These are phyloP conservation scores for Poecilia latipinna DNA, from an alignment of 2,113 vertebrate species.

Conservation along the genomic window DNA sequence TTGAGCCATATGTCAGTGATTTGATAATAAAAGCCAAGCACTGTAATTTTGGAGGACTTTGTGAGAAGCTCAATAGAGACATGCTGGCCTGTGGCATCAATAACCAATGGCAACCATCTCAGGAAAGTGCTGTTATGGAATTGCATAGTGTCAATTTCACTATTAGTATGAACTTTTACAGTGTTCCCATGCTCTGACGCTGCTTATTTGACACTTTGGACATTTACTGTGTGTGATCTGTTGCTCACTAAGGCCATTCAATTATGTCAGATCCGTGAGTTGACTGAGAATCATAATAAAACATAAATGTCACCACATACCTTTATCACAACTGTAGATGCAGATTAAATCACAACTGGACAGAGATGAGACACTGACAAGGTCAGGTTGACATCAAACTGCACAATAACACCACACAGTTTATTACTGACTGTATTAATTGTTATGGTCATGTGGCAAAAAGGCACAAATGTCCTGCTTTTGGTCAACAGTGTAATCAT, in stretches of 20 bases:
- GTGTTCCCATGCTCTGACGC: too few species aligned
- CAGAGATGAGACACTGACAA: neutral
- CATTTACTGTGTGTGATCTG: neutral
- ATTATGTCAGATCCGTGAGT: neutral
- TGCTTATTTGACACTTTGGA: too few species aligned
- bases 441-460: neutral
- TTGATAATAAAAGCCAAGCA: neutral
- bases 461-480: too few species aligned
- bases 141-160: too few species aligned
- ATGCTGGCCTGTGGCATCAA: neutral
- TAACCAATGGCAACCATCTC: neutral
- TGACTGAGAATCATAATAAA: neutral
- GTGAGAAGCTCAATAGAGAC: neutral
- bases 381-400: too few species aligned
- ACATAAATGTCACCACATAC: neutral
- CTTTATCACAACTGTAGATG: neutral
- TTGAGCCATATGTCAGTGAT: neutral
- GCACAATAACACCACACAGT: neutral
- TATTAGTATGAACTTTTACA: too few species aligned
- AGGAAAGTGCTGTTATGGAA: neutral
- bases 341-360: neutral
- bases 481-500: too few species aligned
- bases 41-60: neutral
- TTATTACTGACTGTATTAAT: neutral
- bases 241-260: neutral